A percentile compares a stretch with the other conserved stretches of the same genome.
Evolutionary conservation across 2,888 invertebrate species (phyloP).

Genomic region (Drosophila fungiperda): DNA sequence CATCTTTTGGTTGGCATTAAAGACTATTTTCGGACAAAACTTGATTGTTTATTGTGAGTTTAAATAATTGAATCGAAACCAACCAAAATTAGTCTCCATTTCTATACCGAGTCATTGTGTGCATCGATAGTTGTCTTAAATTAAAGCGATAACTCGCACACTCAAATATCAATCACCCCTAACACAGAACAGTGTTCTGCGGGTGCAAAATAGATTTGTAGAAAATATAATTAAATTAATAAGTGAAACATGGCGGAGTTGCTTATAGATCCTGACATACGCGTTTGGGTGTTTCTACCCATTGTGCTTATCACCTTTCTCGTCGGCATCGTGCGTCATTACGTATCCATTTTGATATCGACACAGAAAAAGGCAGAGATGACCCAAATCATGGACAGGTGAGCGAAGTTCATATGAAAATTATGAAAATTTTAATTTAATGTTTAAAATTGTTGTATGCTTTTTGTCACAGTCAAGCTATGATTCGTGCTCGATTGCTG

Average conservation of each 20-base stretch:
- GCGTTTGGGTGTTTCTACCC: conserved; percentile 99
- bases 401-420: conserved; percentile 56
- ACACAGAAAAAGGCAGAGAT: conserved; percentile 98
- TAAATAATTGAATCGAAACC: neutral
- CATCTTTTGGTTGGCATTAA: neutral
- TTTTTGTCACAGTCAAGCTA: conserved; percentile 90
- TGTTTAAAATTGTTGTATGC: neutral
- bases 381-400: conserved; percentile 97
- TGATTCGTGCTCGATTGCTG: conserved; percentile 95
- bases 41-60: neutral
- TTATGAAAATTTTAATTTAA: neutral
- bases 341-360: conserved; percentile 96
- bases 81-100: neutral
- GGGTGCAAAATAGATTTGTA: conserved; percentile 40
- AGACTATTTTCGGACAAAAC: neutral
- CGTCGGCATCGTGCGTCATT: conserved; percentile 98
- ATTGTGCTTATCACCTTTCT: conserved; percentile 99
- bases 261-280: conserved; percentile 97
- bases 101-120: neutral
- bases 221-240: conserved; percentile 39
- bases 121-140: conserved; percentile 24
- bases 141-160: conserved; percentile 10
- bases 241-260: conserved; percentile 91
- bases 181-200: conserved; percentile 21
- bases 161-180: conserved; percentile 26